A percentile compares a stretch with the other conserved stretches of the same genome.
These are phyloP conservation scores for Steinernema carpocapsae DNA, from an alignment of 2,888 invertebrate genomes.

Conservation along the genomic window DNA sequence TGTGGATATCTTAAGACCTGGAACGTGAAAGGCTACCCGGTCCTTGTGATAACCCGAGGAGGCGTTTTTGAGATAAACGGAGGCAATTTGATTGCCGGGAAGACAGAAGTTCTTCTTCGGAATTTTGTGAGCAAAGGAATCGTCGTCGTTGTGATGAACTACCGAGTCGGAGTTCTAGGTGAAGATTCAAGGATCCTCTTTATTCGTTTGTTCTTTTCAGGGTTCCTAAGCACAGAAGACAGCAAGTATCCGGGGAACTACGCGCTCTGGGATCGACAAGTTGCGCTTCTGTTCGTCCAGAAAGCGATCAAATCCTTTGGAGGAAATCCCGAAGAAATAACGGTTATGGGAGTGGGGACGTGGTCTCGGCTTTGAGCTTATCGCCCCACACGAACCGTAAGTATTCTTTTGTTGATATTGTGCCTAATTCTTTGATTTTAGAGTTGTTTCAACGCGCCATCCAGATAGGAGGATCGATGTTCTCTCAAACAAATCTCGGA, in stretches of 20 bases:
- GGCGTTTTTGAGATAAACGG: background rate
- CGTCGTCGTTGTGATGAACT: background rate
- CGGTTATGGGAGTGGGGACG: background rate
- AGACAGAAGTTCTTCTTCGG: background rate
- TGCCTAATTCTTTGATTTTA: background rate
- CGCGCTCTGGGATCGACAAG: slow-evolving; percentile 1
- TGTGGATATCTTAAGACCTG: background rate
- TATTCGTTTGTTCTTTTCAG: background rate
- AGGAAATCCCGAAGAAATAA: background rate
- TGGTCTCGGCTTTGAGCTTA: background rate
- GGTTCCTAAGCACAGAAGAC: slow-evolving; percentile 1
- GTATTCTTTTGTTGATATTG: background rate
- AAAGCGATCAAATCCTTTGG: background rate
- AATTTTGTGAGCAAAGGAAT: slow-evolving; percentile 20
- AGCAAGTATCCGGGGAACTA: background rate
- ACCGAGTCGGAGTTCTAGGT: slow-evolving; percentile 10
- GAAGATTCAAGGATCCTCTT: background rate
- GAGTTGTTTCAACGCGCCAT: background rate
- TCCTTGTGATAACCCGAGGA: background rate
- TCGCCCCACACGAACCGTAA: slow-evolving; percentile 17
- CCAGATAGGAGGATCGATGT: background rate
- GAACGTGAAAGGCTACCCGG: background rate
- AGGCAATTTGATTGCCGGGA: background rate
- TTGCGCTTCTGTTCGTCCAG: background rate
- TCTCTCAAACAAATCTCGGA: background rate